Percentiles rank a stretch among this genome's conserved stretches.
phyloP scores from a whole-genome alignment of 2,888 invertebrate species.

The Epinotia demarniana region DNA sequence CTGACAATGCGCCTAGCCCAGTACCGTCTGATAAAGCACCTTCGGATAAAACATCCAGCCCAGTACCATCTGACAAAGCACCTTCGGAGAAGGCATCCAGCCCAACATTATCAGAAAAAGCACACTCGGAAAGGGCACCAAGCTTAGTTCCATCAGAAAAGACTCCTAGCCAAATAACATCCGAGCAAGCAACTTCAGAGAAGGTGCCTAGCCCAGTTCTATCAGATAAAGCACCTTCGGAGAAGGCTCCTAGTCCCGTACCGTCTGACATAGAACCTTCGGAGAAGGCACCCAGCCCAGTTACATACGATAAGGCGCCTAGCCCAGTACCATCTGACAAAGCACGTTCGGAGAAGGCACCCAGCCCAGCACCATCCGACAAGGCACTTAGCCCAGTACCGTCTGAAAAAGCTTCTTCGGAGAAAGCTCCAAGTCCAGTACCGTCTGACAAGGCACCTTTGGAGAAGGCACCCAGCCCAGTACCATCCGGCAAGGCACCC shows the following conservation, averaged over 20 bases:
- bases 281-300: background rate
- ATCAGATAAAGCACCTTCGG: background rate
- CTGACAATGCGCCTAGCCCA: background rate
- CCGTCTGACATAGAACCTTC: slow-evolving; percentile 2
- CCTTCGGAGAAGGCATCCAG: background rate
- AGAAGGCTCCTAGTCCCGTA: background rate
- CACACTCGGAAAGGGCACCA: background rate
- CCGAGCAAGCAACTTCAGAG: background rate
- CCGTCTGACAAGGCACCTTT: slow-evolving; percentile 10
- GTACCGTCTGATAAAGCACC: slow-evolving; percentile 21
- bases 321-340: background rate
- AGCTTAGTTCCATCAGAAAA: slow-evolving; percentile 29
- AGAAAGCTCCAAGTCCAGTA: slow-evolving; percentile 10
- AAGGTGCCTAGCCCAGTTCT: background rate
- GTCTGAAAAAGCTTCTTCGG: slow-evolving; percentile 39
- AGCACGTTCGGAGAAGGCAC: slow-evolving; percentile 7
- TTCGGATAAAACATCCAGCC: slow-evolving; percentile 15
- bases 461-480: background rate
- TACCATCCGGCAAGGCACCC: background rate
- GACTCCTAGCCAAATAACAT: background rate
- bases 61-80: slow-evolving; percentile 24
- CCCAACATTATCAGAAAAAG: slow-evolving; percentile 16
- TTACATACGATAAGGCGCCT: slow-evolving; percentile 5
- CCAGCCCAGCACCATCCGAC: background rate
- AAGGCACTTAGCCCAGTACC: slow-evolving; percentile 18